Evolutionary conservation across 1,140 invertebrate genomes (phyloP).

Genomic region (Acyrthosiphon pisum): DNA sequence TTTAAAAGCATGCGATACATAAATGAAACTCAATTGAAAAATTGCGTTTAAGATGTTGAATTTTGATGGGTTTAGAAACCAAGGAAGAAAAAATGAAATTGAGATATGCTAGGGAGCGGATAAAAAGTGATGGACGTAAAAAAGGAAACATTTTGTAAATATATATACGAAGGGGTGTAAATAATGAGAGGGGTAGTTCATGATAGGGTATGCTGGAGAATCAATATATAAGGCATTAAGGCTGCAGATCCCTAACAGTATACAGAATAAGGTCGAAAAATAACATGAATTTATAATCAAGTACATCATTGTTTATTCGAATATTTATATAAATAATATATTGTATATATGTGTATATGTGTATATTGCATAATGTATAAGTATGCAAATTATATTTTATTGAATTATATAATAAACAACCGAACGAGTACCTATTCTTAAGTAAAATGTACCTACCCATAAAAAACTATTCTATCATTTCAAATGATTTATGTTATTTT

Average conservation of each 20-base stretch:
- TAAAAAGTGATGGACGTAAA: conserved; percentile 19
- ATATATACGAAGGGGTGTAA: background rate
- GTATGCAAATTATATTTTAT: background rate
- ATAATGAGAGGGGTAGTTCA: background rate
- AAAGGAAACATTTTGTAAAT: background rate
- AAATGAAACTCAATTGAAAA: background rate
- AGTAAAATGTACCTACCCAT: background rate
- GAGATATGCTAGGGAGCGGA: background rate
- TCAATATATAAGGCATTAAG: background rate
- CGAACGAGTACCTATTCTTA: background rate
- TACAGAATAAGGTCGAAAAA: background rate
- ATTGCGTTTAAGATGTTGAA: background rate
- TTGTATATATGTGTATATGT: background rate
- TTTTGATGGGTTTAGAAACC: background rate
- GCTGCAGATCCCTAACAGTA: background rate
- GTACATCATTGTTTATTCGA: background rate
- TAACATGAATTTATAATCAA: conserved; percentile 25
- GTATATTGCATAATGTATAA: background rate
- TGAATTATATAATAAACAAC: background rate
- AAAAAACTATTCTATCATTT: background rate
- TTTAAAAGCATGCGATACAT: background rate
- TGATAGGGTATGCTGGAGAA: background rate
- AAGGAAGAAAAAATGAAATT: background rate
- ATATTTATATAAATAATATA: background rate
- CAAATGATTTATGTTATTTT: background rate